A percentile compares a stretch with the other conserved stretches of the same genome.
These are phyloP conservation scores for Teinopalpus imperialis DNA, from an alignment of 2,888 invertebrate species.

Conservation along the genomic window DNA sequence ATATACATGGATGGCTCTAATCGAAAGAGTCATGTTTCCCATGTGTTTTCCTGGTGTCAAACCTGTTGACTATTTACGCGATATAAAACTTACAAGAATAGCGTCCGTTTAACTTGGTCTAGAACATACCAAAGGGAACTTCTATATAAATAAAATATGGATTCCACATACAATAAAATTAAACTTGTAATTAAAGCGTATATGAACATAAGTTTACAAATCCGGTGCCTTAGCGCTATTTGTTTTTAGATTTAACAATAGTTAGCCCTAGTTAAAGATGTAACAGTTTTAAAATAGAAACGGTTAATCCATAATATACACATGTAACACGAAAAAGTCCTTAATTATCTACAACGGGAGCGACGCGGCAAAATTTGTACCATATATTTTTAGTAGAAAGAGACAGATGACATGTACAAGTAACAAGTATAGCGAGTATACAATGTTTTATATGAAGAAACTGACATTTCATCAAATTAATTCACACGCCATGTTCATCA, in stretches of 20 bases:
- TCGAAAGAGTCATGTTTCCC: no score
- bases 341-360: slow-evolving; percentile 11
- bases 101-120: slow-evolving; percentile 6
- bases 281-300: slow-evolving; percentile 6
- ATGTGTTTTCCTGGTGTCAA: slow-evolving; percentile 13
- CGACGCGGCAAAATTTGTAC: neutral
- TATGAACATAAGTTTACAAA: slow-evolving; percentile 21
- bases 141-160: slow-evolving; percentile 7
- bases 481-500: no score
- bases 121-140: slow-evolving; percentile 16
- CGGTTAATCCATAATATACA: neutral
- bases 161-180: slow-evolving; percentile 18
- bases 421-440: no score
- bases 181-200: slow-evolving; percentile 9
- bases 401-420: no score
- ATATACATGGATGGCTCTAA: no score
- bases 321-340: no score
- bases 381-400: no score
- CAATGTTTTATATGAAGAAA: no score
- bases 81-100: neutral
- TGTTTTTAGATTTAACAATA: slow-evolving; percentile 22
- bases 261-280: slow-evolving; percentile 18
- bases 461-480: no score
- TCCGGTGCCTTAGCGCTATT: slow-evolving; percentile 27
- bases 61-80: slow-evolving; percentile 5